Percentiles rank a stretch among this genome's conserved stretches.
phyloP scores from a whole-genome alignment of 1,140 invertebrate genomes.

The Platorchestia sp. region DNA sequence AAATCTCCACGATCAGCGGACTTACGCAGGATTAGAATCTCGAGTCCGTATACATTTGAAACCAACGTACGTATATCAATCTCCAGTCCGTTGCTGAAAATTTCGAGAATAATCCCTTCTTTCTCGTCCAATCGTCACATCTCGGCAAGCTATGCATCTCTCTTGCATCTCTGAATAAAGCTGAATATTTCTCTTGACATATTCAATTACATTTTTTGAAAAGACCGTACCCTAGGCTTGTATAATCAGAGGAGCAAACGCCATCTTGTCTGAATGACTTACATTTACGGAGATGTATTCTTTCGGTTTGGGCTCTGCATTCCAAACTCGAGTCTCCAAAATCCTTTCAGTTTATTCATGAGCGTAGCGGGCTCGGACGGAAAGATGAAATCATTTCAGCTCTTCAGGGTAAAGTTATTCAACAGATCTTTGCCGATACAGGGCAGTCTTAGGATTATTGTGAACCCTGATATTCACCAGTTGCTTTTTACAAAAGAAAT shows the following conservation, averaged over 20 bases:
- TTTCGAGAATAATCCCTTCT: background rate
- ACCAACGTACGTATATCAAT: background rate
- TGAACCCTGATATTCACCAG: background rate
- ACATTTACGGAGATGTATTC: conserved; percentile 45
- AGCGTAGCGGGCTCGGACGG: background rate
- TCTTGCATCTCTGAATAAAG: conserved; percentile 1
- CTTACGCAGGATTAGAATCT: background rate
- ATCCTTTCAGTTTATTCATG: conserved; percentile 53
- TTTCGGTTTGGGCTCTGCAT: conserved; percentile 36
- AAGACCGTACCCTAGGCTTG: background rate
- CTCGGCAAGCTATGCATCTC: background rate
- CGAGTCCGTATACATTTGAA: background rate
- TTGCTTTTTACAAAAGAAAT: background rate
- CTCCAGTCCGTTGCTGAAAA: background rate
- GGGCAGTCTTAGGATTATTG: background rate
- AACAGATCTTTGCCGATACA: background rate
- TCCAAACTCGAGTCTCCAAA: conserved; percentile 26
- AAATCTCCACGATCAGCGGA: background rate
- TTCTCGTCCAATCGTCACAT: background rate
- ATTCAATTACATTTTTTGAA: conserved; percentile 48
- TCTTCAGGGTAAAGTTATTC: conserved; percentile 3
- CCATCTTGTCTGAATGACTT: conserved; percentile 51
- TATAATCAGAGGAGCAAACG: conserved; percentile 49
- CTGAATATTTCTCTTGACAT: conserved; percentile 20
- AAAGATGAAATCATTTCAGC: conserved; percentile 36